phyloP scores from a whole-genome alignment of 2,113 vertebrate genomes.

The Eurystomus gularis region DNA sequence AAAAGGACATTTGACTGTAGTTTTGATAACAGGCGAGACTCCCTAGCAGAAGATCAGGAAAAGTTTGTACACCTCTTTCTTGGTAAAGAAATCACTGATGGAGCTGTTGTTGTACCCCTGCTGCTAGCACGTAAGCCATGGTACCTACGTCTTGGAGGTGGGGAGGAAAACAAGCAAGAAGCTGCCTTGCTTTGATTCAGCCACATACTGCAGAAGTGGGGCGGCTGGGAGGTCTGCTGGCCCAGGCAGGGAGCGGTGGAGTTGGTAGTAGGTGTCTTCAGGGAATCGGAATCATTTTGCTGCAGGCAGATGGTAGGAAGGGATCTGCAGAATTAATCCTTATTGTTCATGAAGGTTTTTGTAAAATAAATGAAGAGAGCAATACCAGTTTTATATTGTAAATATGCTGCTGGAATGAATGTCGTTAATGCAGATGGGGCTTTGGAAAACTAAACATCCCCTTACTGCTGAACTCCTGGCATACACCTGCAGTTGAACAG shows the following conservation, averaged over 20 bases:
- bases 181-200: background rate
- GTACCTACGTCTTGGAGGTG: background rate
- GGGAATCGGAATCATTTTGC: background rate
- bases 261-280: background rate
- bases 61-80: background rate
- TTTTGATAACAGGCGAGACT: background rate
- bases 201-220: background rate
- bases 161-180: background rate
- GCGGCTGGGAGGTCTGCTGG: background rate
- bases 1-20: background rate
- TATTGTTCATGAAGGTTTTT: background rate
- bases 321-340: background rate
- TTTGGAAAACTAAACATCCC: background rate
- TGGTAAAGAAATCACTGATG: background rate
- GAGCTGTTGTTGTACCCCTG: background rate
- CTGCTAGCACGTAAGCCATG: background rate
- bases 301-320: background rate
- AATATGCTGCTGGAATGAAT: conserved; percentile 26
- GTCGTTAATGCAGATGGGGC: background rate
- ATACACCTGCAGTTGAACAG: background rate
- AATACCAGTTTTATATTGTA: conserved; percentile 32
- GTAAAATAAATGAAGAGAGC: conserved; percentile 33
- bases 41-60: background rate
- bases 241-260: background rate
- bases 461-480: background rate